These are phyloP conservation scores for Xylocampa areola DNA, from an alignment of 2,888 invertebrate genomes.

Conservation along the genomic window DNA sequence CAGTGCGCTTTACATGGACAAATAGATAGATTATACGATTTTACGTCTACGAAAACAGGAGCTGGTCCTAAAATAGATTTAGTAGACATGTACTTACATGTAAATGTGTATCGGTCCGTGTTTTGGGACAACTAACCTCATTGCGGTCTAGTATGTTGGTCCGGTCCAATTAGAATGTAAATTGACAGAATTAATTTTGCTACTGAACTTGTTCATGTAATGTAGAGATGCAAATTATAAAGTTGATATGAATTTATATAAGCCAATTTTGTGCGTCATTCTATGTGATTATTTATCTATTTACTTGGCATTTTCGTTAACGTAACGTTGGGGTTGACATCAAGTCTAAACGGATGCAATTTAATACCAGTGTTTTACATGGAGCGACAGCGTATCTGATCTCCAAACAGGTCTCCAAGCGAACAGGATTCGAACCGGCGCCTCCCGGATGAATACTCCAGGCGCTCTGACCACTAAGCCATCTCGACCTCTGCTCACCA, in stretches of 20 bases:
- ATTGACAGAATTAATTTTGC: conserved; percentile 42
- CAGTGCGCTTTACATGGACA: too few relatives aligned
- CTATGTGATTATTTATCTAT: too few relatives aligned
- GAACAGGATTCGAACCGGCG: too few relatives aligned
- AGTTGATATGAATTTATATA: conserved; percentile 7
- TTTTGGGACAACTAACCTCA: conserved; percentile 12
- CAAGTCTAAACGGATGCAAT: too few relatives aligned
- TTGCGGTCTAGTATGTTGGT: conserved; percentile 36
- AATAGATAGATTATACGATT: neutral
- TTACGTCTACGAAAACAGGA: neutral
- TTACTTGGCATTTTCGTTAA: too few relatives aligned
- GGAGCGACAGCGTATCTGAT: too few relatives aligned
- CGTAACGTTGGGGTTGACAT: too few relatives aligned
- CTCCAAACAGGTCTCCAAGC: too few relatives aligned
- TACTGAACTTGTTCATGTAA: conserved; percentile 7
- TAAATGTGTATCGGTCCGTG: conserved; percentile 31
- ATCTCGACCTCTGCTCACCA: too few relatives aligned
- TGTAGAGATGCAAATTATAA: conserved; percentile 7
- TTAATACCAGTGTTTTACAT: too few relatives aligned
- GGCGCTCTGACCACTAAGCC: too few relatives aligned
- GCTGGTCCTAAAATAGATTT: conserved; percentile 14
- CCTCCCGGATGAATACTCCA: too few relatives aligned
- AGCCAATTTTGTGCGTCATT: neutral
- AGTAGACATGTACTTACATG: conserved; percentile 32
- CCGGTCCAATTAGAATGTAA: conserved; percentile 53